Conservation (phyloP, 2,797 vertebrate species). For the Pseudochaenichthys georgianus region DNA sequence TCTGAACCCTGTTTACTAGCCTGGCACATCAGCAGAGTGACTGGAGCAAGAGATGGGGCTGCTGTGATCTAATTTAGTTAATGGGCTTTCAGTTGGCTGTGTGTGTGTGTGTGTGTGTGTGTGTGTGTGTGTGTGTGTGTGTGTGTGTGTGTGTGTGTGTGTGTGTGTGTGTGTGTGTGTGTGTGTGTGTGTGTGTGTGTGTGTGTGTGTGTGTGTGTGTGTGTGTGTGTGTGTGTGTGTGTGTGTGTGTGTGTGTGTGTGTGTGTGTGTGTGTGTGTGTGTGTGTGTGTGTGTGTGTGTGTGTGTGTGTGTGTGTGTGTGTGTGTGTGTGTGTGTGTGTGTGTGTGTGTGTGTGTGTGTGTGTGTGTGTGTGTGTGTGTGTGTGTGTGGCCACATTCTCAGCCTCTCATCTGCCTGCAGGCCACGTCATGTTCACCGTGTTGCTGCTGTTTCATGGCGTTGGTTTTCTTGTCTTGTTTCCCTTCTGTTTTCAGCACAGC, state of each 20-base stretch:
- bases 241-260: not conserved
- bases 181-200: slow-evolving; percentile 3
- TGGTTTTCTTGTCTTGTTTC: slow-evolving; percentile 49
- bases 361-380: not conserved
- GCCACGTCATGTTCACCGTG: slow-evolving; percentile 39
- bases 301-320: not conserved
- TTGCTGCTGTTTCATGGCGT: slow-evolving; percentile 38
- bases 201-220: slow-evolving; percentile 15
- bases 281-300: slow-evolving; percentile 10
- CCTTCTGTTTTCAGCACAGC: slow-evolving; percentile 37
- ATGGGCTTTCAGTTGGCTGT: no score
- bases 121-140: not conserved
- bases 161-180: not conserved
- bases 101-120: not conserved
- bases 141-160: no score
- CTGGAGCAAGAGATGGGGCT: slow-evolving; percentile 39
- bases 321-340: not conserved
- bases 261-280: slow-evolving; percentile 3
- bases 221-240: slow-evolving; percentile 1
- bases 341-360: slow-evolving; percentile 9
- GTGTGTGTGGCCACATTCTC: not conserved
- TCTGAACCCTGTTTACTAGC: slow-evolving; percentile 33
- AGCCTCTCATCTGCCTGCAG: slow-evolving; percentile 34
- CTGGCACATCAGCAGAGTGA: slow-evolving; percentile 51
- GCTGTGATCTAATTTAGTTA: slow-evolving; percentile 69